A percentile compares a stretch with the other conserved stretches of the same genome.
phyloP scores from a whole-genome alignment of 2,113 vertebrate genomes.

The Albula glossodonta region DNA sequence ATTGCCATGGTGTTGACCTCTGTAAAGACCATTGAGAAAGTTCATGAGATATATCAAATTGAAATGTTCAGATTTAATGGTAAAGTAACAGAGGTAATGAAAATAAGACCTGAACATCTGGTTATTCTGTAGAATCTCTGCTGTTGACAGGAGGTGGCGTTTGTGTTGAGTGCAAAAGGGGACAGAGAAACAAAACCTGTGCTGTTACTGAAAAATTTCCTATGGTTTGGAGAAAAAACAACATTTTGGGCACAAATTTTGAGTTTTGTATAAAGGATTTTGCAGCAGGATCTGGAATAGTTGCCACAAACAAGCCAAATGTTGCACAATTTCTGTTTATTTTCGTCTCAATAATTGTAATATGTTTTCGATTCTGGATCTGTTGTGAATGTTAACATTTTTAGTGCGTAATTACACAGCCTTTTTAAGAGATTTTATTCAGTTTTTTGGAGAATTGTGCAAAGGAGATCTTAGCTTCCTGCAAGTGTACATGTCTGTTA shows the following conservation, averaged over 20 bases:
- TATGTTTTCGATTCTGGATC: not conserved
- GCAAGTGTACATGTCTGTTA: not conserved
- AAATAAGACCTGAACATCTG: not conserved
- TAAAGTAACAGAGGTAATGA: too few species aligned
- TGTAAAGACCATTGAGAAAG: not conserved
- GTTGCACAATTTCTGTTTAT: not conserved
- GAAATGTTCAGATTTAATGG: not conserved
- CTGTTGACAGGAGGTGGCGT: not conserved
- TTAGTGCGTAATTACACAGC: not conserved
- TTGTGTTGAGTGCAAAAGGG: not conserved
- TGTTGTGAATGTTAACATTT: not conserved
- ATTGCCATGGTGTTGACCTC: not conserved
- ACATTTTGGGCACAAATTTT: not conserved
- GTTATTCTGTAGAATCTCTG: not conserved
- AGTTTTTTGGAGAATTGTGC: not conserved
- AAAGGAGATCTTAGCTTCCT: not conserved
- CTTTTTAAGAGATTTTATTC: conserved; percentile 2
- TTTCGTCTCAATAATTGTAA: not conserved
- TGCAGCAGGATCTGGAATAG: not conserved
- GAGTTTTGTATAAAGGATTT: not conserved
- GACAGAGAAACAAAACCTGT: not conserved
- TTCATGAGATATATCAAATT: not conserved
- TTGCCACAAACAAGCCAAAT: not conserved
- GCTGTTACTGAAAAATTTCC: not conserved
- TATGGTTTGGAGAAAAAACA: not conserved